phyloP scores from a whole-genome alignment of 2,888 invertebrate genomes.

The Drosophila leonis region DNA sequence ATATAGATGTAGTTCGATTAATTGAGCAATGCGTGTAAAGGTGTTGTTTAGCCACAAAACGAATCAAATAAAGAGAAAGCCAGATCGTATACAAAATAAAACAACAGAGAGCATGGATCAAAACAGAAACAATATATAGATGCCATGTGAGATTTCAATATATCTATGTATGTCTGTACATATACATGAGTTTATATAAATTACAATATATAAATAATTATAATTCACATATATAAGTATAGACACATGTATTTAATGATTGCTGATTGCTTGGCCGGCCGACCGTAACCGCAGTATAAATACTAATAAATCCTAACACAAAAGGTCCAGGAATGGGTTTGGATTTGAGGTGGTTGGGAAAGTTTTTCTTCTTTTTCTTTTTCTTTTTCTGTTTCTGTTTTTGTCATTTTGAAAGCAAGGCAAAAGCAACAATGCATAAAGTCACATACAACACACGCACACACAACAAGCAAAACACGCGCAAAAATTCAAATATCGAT shows the following conservation, averaged over 20 bases:
- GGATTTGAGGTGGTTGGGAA: background rate
- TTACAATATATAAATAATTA: background rate
- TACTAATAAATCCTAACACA: slow-evolving; percentile 4
- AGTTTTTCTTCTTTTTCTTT: background rate
- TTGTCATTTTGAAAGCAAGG: slow-evolving; percentile 9
- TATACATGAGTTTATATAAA: background rate
- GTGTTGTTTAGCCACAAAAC: slow-evolving; percentile 55
- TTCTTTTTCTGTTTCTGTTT: too few species aligned
- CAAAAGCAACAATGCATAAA: slow-evolving; percentile 32
- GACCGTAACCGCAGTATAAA: background rate
- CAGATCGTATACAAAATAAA: slow-evolving; percentile 18
- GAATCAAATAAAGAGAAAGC: slow-evolving; percentile 20
- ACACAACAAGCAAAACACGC: slow-evolving; percentile 2
- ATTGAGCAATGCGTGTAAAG: slow-evolving; percentile 48
- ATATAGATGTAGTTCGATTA: slow-evolving; percentile 64
- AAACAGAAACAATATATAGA: slow-evolving; percentile 21
- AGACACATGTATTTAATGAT: background rate
- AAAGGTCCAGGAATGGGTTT: background rate
- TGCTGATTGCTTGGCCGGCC: background rate
- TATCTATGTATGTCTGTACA: background rate
- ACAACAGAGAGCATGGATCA: slow-evolving; percentile 15
- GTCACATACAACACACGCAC: slow-evolving; percentile 15
- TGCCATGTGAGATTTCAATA: slow-evolving; percentile 14
- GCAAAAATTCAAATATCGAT: slow-evolving; percentile 28
- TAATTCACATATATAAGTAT: background rate